Evolutionary conservation across 2,113 vertebrate genomes (phyloP).

Genomic region (Tupaia tana): DNA sequence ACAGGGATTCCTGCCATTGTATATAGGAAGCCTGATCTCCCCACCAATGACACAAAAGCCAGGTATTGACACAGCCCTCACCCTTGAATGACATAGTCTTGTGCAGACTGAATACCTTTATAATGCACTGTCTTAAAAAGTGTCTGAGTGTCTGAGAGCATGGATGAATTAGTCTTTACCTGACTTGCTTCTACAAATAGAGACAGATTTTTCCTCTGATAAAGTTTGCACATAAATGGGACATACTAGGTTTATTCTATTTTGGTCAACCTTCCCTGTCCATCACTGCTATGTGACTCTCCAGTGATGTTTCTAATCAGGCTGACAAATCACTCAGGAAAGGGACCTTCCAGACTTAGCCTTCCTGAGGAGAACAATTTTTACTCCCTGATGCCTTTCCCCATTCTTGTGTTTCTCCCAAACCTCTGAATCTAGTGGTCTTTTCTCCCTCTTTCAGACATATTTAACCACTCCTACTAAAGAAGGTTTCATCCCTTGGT

Average conservation of each 20-base stretch:
- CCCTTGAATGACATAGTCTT: not conserved
- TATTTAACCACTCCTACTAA: not conserved
- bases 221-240: not conserved
- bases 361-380: not conserved
- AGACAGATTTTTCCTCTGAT: not conserved
- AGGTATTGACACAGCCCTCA: not conserved
- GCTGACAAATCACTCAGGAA: not conserved
- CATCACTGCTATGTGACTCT: not conserved
- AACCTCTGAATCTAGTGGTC: not conserved
- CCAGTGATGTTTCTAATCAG: not conserved
- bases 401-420: not conserved
- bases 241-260: not conserved
- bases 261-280: not conserved
- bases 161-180: not conserved
- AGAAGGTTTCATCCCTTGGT: not conserved
- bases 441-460: not conserved
- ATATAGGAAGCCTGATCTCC: not conserved
- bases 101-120: not conserved
- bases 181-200: not conserved
- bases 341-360: not conserved
- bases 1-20: not conserved
- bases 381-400: not conserved
- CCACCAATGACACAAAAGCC: not conserved
- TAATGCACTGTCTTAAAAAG: not conserved
- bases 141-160: not conserved